phyloP scores from a whole-genome alignment of 2,113 vertebrate species.

The Choloepus hoffmanni region DNA sequence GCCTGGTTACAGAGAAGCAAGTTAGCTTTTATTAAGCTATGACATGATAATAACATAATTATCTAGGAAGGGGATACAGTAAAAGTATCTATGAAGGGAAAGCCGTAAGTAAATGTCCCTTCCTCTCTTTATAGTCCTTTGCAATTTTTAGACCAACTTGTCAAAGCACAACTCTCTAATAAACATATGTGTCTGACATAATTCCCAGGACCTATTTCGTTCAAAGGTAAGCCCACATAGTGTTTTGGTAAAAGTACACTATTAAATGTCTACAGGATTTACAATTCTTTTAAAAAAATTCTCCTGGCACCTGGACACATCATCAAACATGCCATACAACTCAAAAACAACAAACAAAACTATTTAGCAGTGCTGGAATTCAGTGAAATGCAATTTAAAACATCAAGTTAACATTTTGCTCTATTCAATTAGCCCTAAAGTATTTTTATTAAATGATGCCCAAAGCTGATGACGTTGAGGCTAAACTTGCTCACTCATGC shows the following conservation, averaged over 20 bases:
- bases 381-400: background rate
- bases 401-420: background rate
- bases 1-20: background rate
- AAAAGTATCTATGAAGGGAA: background rate
- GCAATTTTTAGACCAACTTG: background rate
- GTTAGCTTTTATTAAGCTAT: background rate
- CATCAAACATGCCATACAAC: background rate
- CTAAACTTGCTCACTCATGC: background rate
- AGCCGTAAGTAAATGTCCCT: background rate
- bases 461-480: background rate
- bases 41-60: background rate
- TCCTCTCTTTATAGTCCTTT: background rate
- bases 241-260: background rate
- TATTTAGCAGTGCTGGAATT: background rate
- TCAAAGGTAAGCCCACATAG: rapidly evolving
- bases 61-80: no score
- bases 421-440: background rate
- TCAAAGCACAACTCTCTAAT: background rate
- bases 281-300: background rate
- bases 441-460: background rate
- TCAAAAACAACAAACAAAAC: background rate
- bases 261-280: background rate
- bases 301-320: background rate
- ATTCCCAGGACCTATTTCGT: background rate
- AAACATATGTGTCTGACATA: background rate